phyloP scores from a whole-genome alignment of 2,888 invertebrate genomes.

The Drosophila falleni region DNA sequence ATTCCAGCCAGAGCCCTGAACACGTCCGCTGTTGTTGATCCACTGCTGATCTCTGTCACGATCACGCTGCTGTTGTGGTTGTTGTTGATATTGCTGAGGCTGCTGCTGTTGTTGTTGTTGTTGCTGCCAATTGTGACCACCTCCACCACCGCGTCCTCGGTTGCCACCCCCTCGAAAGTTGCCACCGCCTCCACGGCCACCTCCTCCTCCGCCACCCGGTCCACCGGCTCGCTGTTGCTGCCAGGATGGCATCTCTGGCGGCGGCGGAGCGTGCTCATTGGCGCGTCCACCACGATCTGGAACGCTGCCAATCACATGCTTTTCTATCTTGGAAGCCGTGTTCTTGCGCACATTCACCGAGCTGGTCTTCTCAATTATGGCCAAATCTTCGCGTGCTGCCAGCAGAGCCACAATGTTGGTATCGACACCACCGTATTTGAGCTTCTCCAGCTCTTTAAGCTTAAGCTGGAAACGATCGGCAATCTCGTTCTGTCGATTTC shows the following conservation, averaged over 20 bases:
- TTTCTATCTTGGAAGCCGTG: conserved; percentile 93
- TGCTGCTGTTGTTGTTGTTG: conserved; percentile 59
- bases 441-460: conserved; percentile 75
- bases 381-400: conserved; percentile 93
- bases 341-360: conserved; percentile 93
- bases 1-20: conserved; percentile 84
- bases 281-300: conserved; percentile 98
- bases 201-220: conserved; percentile 79
- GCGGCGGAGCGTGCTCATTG: conserved; percentile 95
- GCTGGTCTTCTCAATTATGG: conserved; percentile 96
- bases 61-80: conserved; percentile 68
- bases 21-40: conserved; percentile 83
- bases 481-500: conserved; percentile 90
- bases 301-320: conserved; percentile 95
- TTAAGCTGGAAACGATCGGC: conserved; percentile 87
- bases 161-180: conserved; percentile 78
- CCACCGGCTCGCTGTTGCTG: conserved; percentile 88
- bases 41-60: conserved; percentile 71
- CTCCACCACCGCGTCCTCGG: conserved; percentile 67
- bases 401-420: conserved; percentile 91
- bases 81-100: conserved; percentile 57
- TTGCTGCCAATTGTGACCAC: conserved; percentile 62
- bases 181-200: conserved; percentile 77
- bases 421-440: conserved; percentile 85
- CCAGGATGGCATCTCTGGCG: conserved; percentile 99